phyloP scores from a whole-genome alignment of 1,140 invertebrate genomes.

The Eriosoma lanigerum region DNA sequence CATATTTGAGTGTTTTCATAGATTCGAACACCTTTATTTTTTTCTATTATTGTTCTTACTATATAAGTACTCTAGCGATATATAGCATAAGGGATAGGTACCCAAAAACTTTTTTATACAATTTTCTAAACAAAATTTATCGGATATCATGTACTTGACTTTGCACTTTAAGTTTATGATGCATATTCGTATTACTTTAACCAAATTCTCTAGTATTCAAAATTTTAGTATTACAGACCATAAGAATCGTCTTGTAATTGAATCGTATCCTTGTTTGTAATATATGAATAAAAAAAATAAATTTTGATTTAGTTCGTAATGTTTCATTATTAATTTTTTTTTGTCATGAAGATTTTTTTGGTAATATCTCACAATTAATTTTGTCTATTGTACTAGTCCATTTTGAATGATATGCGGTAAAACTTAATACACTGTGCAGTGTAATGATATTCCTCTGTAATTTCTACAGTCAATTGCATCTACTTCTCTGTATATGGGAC shows the following conservation, averaged over 20 bases:
- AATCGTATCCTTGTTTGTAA: constrained; percentile 14
- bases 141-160: background rate
- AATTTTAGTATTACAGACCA: background rate
- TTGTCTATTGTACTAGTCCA: background rate
- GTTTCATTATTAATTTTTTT: constrained; percentile 42
- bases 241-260: constrained; percentile 8
- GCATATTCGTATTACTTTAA: background rate
- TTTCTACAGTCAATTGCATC: constrained; percentile 53
- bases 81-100: constrained; percentile 7
- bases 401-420: constrained; percentile 14
- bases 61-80: background rate
- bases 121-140: background rate
- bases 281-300: constrained; percentile 41
- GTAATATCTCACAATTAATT: constrained; percentile 13
- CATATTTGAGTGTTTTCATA: no score
- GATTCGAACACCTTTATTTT: no score
- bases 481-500: constrained; percentile 55
- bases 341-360: constrained; percentile 26
- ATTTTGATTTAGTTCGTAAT: background rate
- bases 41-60: no score
- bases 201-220: background rate
- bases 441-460: constrained; percentile 54
- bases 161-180: background rate
- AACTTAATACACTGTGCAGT: constrained; percentile 34
- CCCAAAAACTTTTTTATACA: background rate